Conservation (phyloP, 2,797 vertebrate species). For the Typhlichthys subterraneus region DNA sequence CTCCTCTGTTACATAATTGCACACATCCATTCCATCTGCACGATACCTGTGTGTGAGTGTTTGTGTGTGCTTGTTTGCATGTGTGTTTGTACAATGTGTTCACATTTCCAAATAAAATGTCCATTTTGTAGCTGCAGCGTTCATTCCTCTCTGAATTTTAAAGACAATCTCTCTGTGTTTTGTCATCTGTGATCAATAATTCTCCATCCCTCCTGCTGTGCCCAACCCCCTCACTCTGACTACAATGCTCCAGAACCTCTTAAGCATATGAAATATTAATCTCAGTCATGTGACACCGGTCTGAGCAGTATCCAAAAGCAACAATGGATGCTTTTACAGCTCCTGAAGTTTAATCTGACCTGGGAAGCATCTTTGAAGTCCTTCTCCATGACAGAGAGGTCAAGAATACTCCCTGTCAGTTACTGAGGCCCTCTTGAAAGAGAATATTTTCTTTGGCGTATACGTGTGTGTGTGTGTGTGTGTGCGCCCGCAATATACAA, state of each 20-base stretch:
- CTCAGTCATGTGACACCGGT: constrained; percentile 28
- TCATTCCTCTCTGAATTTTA: neutral
- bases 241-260: neutral
- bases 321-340: constrained; percentile 7
- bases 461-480: neutral
- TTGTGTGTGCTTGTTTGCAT: constrained; percentile 8
- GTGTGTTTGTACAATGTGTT: constrained; percentile 41
- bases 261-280: constrained; percentile 22
- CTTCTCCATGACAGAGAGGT: neutral
- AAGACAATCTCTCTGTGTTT: neutral
- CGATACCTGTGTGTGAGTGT: constrained; percentile 19
- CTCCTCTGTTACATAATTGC: constrained; percentile 10
- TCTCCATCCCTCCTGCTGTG: neutral
- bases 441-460: neutral
- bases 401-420: neutral
- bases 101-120: constrained; percentile 52
- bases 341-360: neutral
- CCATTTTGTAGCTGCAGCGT: constrained; percentile 49
- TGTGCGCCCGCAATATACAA: neutral
- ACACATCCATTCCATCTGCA: constrained; percentile 27
- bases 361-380: neutral
- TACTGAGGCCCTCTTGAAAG: neutral
- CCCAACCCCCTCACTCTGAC: neutral
- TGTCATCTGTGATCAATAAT: neutral
- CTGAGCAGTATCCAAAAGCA: constrained; percentile 15